Base-by-base conservation (phyloP, 2,888 invertebrate species). In the Agriopis marginaria region DNA sequence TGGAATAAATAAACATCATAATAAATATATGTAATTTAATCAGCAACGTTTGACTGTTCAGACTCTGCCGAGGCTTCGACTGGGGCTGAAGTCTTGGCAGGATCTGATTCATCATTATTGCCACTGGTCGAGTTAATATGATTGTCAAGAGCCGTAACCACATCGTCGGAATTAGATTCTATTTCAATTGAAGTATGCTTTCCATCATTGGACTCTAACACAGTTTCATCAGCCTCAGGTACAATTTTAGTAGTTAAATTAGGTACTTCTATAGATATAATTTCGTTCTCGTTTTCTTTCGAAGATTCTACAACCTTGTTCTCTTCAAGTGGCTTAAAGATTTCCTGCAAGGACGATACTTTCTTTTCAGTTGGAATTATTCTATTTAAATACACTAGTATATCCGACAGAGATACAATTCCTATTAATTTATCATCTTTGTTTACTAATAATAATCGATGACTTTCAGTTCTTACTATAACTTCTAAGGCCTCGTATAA, bases 401-500 rank as follows among this genome's bases (percentile, higher is more conserved):
- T 93, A 86, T 94, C 94, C 73, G 94, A 94, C 63, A 94, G 79
- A 70, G 94, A 93, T 82, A 94, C 93, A 81, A 94, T 93, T 73
- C 93, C 94, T 79, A 91, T 84, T 77, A 94, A 86, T 84, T 89
- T 93, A 81, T 92, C 88, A 76, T 94, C 93, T 86, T 88, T 93
- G 92, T 91, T 91, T 70, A 94, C 92, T 92, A 94, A 86, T 80
- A 94, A 90, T 86, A 94, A 86, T 92, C 94, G 93, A 92, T 94
- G 94, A 91, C 94, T 98, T 95, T 98, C 98, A 80, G 98, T 98
- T 92, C 97, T 96, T 80, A 98, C 98, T 86, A 98, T 98, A 92
- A 96, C 97, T 92, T 98, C 98, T 96, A 98, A 97, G 86, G 98
- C 96, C 84, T 96, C 95, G 84, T 96, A 96, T 84, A 98, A 95